Conservation (phyloP, 2,888 invertebrate genomes). For the Amblyjoppa proteus region DNA sequence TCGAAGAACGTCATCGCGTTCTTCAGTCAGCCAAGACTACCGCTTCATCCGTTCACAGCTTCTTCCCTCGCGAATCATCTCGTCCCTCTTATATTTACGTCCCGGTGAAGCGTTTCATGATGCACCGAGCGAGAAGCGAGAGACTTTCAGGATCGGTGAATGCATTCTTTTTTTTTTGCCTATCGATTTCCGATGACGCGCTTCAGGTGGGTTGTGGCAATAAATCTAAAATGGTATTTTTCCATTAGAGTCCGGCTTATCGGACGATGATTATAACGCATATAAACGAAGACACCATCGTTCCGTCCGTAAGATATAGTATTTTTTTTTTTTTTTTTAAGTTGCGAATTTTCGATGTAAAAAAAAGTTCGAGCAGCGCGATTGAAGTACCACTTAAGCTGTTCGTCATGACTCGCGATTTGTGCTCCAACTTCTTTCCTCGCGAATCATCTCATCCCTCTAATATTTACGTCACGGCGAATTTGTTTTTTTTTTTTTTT, state of each 20-base stretch:
- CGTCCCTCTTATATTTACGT: conserved; percentile 63
- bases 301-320: neutral
- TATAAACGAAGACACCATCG: neutral
- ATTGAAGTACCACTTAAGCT: conserved; percentile 2
- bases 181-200: too few species aligned
- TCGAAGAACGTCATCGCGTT: conserved; percentile 14
- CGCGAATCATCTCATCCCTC: conserved; percentile 58
- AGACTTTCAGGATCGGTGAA: conserved; percentile 73
- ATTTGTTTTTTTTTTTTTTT: conserved; percentile 55
- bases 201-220: too few species aligned
- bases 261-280: too few species aligned
- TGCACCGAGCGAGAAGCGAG: conserved; percentile 25
- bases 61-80: conserved; percentile 50
- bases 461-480: conserved; percentile 69
- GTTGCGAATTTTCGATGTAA: conserved; percentile 13
- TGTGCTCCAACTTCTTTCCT: neutral
- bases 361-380: conserved; percentile 38
- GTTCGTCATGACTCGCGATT: neutral
- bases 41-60: neutral
- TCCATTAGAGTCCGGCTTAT: too few species aligned
- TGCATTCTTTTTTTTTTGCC: conserved; percentile 49
- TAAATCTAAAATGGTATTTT: too few species aligned
- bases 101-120: conserved; percentile 40
- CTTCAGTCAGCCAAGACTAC: neutral
- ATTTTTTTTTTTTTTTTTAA: neutral